Evolutionary conservation across 2,113 vertebrate species (phyloP).

Genomic region (Heloderma charlesbogerti): DNA sequence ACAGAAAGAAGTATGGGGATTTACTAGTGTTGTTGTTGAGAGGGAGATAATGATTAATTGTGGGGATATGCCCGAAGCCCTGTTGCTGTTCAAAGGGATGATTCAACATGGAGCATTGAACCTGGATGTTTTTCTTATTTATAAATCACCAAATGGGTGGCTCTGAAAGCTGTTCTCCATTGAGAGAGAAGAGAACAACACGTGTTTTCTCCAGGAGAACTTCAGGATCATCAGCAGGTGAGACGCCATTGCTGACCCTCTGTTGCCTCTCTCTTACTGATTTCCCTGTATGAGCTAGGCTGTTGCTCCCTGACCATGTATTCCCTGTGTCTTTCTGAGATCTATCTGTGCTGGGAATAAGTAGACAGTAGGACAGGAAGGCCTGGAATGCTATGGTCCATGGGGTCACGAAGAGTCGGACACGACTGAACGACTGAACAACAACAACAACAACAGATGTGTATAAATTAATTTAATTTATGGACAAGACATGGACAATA

Average conservation of each 20-base stretch:
- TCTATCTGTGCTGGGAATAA: neutral
- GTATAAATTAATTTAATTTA: neutral
- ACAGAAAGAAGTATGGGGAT: neutral
- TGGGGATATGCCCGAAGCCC: neutral
- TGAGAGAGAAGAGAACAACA: neutral
- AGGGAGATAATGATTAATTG: neutral
- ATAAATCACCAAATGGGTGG: neutral
- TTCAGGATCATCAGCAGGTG: neutral
- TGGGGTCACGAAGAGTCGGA: too few relatives aligned
- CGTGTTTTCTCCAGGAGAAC: neutral
- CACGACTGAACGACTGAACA: too few relatives aligned
- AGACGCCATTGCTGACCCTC: too few relatives aligned
- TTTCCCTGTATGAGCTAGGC: neutral
- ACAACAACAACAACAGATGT: too few relatives aligned
- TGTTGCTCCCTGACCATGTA: neutral
- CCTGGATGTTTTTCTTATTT: neutral
- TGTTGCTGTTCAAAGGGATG: neutral
- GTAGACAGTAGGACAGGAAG: neutral
- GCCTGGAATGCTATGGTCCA: too few relatives aligned
- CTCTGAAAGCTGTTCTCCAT: neutral
- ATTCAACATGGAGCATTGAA: neutral
- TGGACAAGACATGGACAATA: too few relatives aligned
- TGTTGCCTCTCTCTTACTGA: neutral
- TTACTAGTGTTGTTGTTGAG: neutral
- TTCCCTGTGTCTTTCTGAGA: neutral